Base-by-base conservation (phyloP, 2,888 invertebrate species). In the Eristalis pertinax region DNA sequence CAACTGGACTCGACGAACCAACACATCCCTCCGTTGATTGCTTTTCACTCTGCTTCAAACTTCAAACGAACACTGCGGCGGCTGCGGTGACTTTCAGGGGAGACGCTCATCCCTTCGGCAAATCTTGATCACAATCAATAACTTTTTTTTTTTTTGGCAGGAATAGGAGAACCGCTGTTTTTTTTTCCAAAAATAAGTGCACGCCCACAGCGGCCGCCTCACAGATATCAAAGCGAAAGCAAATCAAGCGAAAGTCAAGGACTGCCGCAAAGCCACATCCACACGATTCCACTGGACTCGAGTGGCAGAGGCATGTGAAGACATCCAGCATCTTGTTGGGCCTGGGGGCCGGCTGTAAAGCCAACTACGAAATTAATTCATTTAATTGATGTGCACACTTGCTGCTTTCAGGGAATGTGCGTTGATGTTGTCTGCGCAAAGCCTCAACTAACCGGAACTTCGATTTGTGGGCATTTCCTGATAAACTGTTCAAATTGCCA, bases 201-300 rank as follows among this genome's bases (percentile, higher is more conserved):
- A 35, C n/a, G 35, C 22, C 58, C 32, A 19, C 32, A 64, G 64
- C 50, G 32, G 19, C 64, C 19, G 22, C 35, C 13, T 11, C 19
- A 35, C 35, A 63, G 73, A 67, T 74, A 68, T 64, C 69, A 81
- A 75, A 81, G 81, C 69, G 5, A 64, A 75, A 75, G 19, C 69
- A 68, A 81, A 69, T 75, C 68, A 81, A 64, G 69, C 41, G 68
- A 74, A 26, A 38, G 29, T 26, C 19, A 56, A 10, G 38, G 68
- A 74, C 50, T 80, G 68, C 68, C 26, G 32, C n/a, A n/a, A 64
- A 41, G 41, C 29, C 35, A 62, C 43, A 35, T 41, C 60, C 50
- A 7, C 50, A 1, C 7, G 19, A 50, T 4, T 19, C 50, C 19
- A 19, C 50, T 50, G 50, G 19, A 50, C 50, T 4, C 50, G 5